Base-by-base conservation (phyloP, 2,797 vertebrate genomes). In the Sebastes variabilis region DNA sequence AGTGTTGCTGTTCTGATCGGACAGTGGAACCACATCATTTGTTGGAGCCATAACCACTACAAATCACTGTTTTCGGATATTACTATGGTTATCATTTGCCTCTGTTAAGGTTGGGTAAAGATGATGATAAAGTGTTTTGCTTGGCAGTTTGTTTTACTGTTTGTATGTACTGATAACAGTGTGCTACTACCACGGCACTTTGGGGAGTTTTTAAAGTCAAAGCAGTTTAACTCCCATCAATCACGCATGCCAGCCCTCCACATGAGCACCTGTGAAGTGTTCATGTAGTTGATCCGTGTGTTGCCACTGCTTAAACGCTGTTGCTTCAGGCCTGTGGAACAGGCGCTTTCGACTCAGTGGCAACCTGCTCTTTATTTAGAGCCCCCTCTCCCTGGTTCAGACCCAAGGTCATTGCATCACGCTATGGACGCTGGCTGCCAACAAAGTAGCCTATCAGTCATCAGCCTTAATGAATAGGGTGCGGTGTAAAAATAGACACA, bases 331-430 rank as follows among this genome's bases (percentile, higher is more conserved):
- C 25, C 72, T 34, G 42, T 13, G 49, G 66, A 78, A 84, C 65
- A 54, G 77, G 27, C 65, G n/a, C 80, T 72, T 72, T 34, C 11
- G 69, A 77, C 81, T 87, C 83, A 75, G 72, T 61, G 75, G 75
- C 72, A 83, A 87, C 66, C 77, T 58, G 77, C 88, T 89, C 90
- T 94, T 94, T 94, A 93, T 94, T 93, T 94, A 93, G 93, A 91
- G 81, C 73, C 84, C 69, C 11, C 69, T 85, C 82, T 85, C 87
- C 74, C 75, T 32, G 87, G 85, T 91, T 88, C 69, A 90, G 84
- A 89, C 83, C 91, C 95, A 94, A 95, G 93, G 93, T 94, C 92
- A 86, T 84, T 91, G 92, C 90, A 90, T 94, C 93, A 91, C 80
- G 71, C 89, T 61, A 75, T 72, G 90, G 86, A 91, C 67, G 38